Evolutionary conservation across 2,113 vertebrate species (phyloP), one percentile per base, ranked within the genome.

Genomic region (Phocoena phocoena): DNA sequence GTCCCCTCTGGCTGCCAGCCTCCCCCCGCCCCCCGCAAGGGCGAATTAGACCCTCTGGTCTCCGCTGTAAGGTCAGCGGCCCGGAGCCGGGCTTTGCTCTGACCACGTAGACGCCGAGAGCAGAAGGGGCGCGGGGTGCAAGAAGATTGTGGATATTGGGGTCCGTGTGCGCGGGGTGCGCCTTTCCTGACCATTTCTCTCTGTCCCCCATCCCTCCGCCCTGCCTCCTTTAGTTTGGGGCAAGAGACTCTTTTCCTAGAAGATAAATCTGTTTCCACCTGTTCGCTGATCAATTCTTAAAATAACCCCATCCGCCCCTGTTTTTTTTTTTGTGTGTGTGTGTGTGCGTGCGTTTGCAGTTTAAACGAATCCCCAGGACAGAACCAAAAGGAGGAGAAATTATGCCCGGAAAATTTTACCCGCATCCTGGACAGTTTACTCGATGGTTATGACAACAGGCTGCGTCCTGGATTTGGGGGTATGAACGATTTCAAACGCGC

Each of bases 381-480:
- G 98, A 98, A 98, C 98, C 98, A 97, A 98, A 99, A 98, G 98
- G 99, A 99, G 98, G 99, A 99, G 93, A 99, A 99, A 99, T 98
- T 99, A 92, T 99, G 99, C 96, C 99, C 99, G 77, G 99, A 99
- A 98, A 99, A 99, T 99, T 99, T 99, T 98, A 99, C 99, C 58
- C 99, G 99, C 90, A 99, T 99, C 98, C 98, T 99, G 98, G 99
- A 99, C 98, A 99, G 99, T 98, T 99, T 99, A 97, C 99, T 99
- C 98, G 99, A 99, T 98, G 99, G 99, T 88, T 99, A 99, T 98
- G 99, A 99, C 99, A 99, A 99, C 99, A 99, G 99, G 97, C 99
- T 99, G 97, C 99, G 99, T 98, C 99, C 99, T 97, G 99, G 99
- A 99, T 99, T 99, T 96, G 99, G 99, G 98, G 99, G 99, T 99